Base-by-base conservation (phyloP, 2,797 vertebrate species). In the Peromyscus aztecus region DNA sequence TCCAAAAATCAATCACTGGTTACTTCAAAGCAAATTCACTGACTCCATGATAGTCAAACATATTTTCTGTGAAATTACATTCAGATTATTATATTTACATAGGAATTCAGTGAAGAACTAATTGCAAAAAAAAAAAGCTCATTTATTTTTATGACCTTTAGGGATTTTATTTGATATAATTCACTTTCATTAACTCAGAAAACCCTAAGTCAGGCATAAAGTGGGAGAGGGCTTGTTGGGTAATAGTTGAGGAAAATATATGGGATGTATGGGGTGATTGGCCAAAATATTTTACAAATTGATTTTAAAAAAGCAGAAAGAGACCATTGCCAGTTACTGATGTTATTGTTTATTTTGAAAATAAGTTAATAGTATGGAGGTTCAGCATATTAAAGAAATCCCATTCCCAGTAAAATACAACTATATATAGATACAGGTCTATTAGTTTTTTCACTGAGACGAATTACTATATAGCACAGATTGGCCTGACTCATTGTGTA, bases 11-110 rank as follows among this genome's bases (percentile, higher is more conserved):
- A 97, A 80, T 86, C 95, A 96, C 95, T 97, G 84, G 81, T 67
- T 96, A 97, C 76, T 90, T 77, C 90, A 85, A 92, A 96, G 80
- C 37, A 96, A 97, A 95, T 55, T 76, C 76, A 55, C 40, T 92
- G 0, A 84, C 43, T 77, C 77, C 95, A 97, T 94, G 84, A 75
- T 89, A 93, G 87, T 59, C 89, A 97, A 80, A 37, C 80, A 81
- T 86, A 97, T 94, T 94, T 97, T 93, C 94, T 97, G 29, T 95
- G 89, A 94, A 84, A 96, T 95, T 43, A 49, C 84, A 95, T 95
- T 98, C 80, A 95, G 90, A 97, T 65, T 77, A 73, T 37, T 97
- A n/a, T 90, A 83, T 80, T 16, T 88, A 94, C 40, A 86, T 9
- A 82, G 21, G 52, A 91, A n/a, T 59, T 43, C 84, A 95, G 14